These are phyloP conservation scores for Varanus salvator DNA, from an alignment of 2,113 vertebrate species.

Conservation along the genomic window DNA sequence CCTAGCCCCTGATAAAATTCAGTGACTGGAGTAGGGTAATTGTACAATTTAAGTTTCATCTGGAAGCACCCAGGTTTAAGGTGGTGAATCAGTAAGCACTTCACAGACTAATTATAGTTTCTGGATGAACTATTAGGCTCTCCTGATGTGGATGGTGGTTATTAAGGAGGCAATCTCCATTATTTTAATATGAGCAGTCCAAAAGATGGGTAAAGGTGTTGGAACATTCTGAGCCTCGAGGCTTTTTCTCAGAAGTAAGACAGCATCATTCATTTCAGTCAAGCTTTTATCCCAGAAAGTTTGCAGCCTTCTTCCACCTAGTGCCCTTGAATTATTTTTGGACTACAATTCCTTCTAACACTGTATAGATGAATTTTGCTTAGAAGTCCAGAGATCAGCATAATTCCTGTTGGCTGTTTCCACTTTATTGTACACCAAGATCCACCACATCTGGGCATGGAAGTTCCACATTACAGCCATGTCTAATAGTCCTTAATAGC, in stretches of 20 bases:
- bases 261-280: background rate
- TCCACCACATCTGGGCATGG: background rate
- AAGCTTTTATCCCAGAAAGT: background rate
- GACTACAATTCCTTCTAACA: background rate
- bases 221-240: background rate
- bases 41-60: too few relatives aligned
- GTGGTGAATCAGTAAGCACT: background rate
- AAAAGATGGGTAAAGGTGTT: background rate
- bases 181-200: background rate
- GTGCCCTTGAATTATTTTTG: too few relatives aligned
- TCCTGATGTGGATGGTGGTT: background rate
- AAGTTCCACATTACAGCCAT: background rate
- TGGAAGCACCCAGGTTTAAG: background rate
- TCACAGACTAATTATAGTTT: background rate
- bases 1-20: too few relatives aligned
- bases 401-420: background rate
- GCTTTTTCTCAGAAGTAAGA: background rate
- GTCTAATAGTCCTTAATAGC: background rate
- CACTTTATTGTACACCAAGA: background rate
- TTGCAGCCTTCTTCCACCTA: too few relatives aligned
- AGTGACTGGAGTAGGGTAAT: too few relatives aligned
- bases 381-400: background rate
- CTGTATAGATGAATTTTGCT: background rate
- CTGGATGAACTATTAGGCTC: background rate
- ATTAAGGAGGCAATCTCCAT: background rate